Evolutionary conservation across 2,113 vertebrate species (phyloP).

Genomic region (Polyodon spathula): DNA sequence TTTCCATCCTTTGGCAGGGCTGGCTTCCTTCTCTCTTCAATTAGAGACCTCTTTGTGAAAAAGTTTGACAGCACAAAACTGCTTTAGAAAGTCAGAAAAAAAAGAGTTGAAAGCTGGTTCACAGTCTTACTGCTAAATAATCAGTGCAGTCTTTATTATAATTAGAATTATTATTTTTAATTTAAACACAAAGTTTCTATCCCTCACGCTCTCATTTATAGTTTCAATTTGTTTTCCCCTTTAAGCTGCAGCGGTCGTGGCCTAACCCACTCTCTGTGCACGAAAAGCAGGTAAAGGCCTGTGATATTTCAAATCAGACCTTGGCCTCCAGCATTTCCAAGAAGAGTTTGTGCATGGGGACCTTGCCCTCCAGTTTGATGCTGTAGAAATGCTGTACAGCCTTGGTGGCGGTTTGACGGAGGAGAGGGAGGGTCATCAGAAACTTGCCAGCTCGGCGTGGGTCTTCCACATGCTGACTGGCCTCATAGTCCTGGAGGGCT

Average conservation of each 20-base stretch:
- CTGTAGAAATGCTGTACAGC: conserved; percentile 99
- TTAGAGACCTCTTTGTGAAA: conserved; percentile 60
- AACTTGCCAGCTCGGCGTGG: conserved; percentile 91
- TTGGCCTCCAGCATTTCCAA: conserved; percentile 99
- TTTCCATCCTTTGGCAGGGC: conserved; percentile 93
- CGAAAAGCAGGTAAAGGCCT: conserved; percentile 41
- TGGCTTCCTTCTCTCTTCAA: conserved; percentile 76
- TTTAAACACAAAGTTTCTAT: conserved; percentile 67
- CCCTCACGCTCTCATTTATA: conserved; percentile 38
- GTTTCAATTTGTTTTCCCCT: conserved; percentile 30
- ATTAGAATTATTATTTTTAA: conserved; percentile 36
- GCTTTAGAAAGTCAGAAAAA: conserved; percentile 47
- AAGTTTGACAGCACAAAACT: conserved; percentile 46
- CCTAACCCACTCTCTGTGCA: conserved; percentile 43
- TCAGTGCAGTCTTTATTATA: conserved; percentile 64
- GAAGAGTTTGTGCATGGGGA: conserved; percentile 99
- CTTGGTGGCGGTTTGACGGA: conserved; percentile 96
- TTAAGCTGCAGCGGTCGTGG: conserved; percentile 16
- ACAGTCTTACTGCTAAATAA: conserved; percentile 65
- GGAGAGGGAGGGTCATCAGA: conserved; percentile 93
- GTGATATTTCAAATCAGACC: conserved; percentile 74
- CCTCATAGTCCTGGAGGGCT: conserved; percentile 96
- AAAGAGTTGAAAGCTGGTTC: conserved; percentile 65
- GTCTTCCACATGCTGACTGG: conserved; percentile 88
- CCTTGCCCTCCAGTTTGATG: conserved; percentile 98